Base-by-base conservation (phyloP, 2,113 vertebrate genomes). In the Fregetta grallaria region DNA sequence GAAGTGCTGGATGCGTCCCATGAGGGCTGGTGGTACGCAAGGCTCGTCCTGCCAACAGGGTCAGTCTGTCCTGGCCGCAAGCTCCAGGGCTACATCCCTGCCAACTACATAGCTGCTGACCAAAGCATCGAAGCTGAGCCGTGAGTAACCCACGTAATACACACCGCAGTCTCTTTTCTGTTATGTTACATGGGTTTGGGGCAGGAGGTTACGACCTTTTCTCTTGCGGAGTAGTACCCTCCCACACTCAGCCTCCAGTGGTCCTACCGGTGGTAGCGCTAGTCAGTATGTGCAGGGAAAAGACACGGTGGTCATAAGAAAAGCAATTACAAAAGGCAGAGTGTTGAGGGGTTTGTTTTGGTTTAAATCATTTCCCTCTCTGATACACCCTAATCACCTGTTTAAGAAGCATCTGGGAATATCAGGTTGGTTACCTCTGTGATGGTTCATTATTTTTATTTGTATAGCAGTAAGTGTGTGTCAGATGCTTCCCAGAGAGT, bases 101-200 rank as follows among this genome's bases (percentile, higher is more conserved):
- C 99, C 6, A 99, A 99, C 88, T 99, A 99, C 74, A 98, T 99
- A 91, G 99, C 99, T 3, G 97, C 97, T 18, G 97, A 99, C 92
- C 97, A 98, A 79, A 99, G 98, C 75, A 97, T 99, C 1, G 97
- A 99, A 86, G 99, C 99, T 40, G 98, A 99, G 82, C 98, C 97
- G 99, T 99, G 90, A 99, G 99, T 99, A 98, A 22, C 56, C 58
- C 45, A 7, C 3, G 0, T 62, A 56, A 55, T 5, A 9, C 29
- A 26, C 23, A 23, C 38, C 1, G 0, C 14, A 27, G 19, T 18
- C 14, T 90, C 32, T 70, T 55, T 86, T 45, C 38, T 85, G 13
- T 63, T 50, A 4, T 10, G 8, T 44, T 67, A 42, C 56, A 40
- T n/a, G 16, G 21, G 11, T 65, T 78, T 88, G 53, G 61, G 47